Base-by-base conservation (phyloP, 2,797 vertebrate genomes). In the Odontamblyopus rebecca region DNA sequence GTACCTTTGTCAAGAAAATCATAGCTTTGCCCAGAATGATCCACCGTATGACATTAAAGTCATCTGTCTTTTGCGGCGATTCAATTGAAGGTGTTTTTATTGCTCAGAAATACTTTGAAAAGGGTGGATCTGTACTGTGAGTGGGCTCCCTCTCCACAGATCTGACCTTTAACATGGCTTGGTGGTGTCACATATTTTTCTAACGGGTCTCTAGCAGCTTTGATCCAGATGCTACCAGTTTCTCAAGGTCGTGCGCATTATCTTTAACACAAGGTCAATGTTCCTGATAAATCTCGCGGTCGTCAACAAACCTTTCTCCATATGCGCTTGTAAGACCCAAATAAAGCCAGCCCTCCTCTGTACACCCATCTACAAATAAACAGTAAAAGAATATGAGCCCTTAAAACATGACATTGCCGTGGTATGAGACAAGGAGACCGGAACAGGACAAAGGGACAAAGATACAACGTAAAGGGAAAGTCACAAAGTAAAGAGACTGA, bases 391-490 rank as follows among this genome's bases (percentile, higher is more conserved):
- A 86, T 86, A 90, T 61, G 68, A 70, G 76, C 82, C 89, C 82
- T 86, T 89, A 87, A 89, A 89, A 85, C 87, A 83, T 89, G 85
- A 89, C 86, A 84, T 87, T 88, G 81, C 53, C 70, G 71, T 18
- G 59, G 41, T 83, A 71, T 62, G 50, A 68, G 51, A 50, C 61
- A 48, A 11, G 59, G 70, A 48, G 27, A 50, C 56, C 19, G 35
- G 18, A 38, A 16, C 66, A 68, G 0, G 51, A 57, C 41, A 57
- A 63, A 53, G 50, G 13, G 61, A 19, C 54, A 50, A 27, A 69
- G 27, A 48, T 1, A 6, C 44, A 48, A 48, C 2, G 44, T 48
- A 48, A 48, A 48, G 44, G 44, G 53, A 41, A 35, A 19, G 16
- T 27, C 32, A 26, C 19, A 41, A 23, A 35, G 19, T n/a, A 26